Percentiles rank a stretch among this genome's conserved stretches.
Evolutionary conservation across 2,113 vertebrate genomes (phyloP).

Genomic region (Pachyramphus minor): DNA sequence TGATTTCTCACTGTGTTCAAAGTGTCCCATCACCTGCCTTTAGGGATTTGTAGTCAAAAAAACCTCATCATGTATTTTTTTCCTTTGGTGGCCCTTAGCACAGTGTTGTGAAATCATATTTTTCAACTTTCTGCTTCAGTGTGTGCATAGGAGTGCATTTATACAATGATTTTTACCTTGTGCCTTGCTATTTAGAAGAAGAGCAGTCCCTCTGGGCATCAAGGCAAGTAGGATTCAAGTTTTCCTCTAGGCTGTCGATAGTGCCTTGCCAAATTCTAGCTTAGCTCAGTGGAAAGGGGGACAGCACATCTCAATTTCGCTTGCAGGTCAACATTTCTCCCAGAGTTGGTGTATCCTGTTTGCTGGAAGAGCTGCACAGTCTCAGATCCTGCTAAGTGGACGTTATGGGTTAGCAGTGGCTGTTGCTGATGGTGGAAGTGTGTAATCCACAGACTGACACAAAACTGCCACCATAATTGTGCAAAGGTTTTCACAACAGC

Average conservation of each 20-base stretch:
- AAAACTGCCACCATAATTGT: background rate
- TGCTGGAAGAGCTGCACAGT: background rate
- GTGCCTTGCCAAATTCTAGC: accelerated
- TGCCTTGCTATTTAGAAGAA: background rate
- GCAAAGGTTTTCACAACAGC: background rate
- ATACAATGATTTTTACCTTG: background rate
- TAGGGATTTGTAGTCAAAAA: background rate
- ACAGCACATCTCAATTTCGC: background rate
- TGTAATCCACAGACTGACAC: background rate
- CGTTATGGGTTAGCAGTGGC: background rate
- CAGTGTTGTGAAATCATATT: background rate
- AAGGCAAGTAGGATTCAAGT: background rate
- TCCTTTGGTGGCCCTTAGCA: background rate
- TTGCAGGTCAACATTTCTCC: background rate
- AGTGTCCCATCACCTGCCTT: background rate
- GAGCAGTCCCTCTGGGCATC: background rate
- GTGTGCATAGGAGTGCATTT: background rate
- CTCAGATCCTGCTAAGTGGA: background rate
- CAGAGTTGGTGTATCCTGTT: background rate
- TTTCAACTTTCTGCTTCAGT: background rate
- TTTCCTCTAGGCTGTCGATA: background rate
- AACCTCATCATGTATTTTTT: background rate
- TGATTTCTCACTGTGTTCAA: background rate
- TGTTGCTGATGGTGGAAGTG: background rate
- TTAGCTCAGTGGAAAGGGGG: background rate